Percentiles rank a stretch among this genome's conserved stretches.
Evolutionary conservation across 1,140 invertebrate species (phyloP).

Genomic region (Zeugodacus cucurbitae): DNA sequence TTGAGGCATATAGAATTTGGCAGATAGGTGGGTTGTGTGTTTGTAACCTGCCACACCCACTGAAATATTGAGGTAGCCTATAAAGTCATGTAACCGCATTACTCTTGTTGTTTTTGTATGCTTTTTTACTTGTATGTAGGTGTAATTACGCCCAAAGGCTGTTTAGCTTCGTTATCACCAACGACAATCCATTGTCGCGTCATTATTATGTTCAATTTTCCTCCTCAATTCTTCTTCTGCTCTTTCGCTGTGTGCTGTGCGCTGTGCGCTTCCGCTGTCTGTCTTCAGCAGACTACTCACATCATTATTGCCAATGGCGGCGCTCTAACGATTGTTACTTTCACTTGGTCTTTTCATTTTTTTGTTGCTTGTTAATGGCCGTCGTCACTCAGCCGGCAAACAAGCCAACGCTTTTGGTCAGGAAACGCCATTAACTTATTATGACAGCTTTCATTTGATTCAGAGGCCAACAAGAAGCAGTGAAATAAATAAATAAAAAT

Average conservation of each 20-base stretch:
- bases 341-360: not conserved
- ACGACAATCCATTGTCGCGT: not conserved
- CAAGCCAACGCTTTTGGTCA: not conserved
- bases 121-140: not conserved
- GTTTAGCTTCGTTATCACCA: not conserved
- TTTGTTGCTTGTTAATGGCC: constrained; percentile 9
- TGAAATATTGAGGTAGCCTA: not conserved
- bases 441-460: constrained; percentile 6
- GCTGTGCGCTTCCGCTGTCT: not conserved
- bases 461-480: not conserved
- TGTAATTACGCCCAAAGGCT: not conserved
- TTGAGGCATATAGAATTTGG: no score
- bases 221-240: not conserved
- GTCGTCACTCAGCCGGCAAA: constrained; percentile 1
- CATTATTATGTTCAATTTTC: not conserved
- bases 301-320: not conserved
- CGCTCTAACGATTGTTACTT: not conserved
- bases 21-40: not conserved
- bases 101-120: not conserved
- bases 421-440: constrained; percentile 32
- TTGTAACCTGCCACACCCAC: not conserved
- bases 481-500: no score
- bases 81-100: not conserved
- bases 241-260: not conserved
- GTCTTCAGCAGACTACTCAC: not conserved